Base-by-base conservation (phyloP, 2,888 invertebrate genomes). In the Thysanoteuthis rhombus region DNA sequence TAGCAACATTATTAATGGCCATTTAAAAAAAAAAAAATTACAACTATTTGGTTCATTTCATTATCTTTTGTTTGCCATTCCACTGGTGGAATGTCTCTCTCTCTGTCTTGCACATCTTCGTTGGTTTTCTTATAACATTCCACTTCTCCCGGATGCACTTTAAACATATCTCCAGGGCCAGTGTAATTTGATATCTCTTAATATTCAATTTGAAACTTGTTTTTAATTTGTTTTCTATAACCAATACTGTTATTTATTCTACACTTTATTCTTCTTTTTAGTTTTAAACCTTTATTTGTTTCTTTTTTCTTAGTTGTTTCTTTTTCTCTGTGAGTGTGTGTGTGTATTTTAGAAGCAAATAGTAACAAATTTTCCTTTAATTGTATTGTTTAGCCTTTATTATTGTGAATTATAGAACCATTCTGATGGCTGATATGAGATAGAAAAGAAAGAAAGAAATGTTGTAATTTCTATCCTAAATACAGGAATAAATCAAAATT, bases 31-130 rank as follows among this genome's bases (percentile, higher is more conserved):
- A 75, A n/a, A n/a, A 4, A n/a, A n/a, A 75, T 3, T n/a, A 12
- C 75, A 75, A 75, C n/a, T n/a, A 75, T 75, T 75, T n/a, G 75
- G n/a, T 75, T n/a, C 75, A 75, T 75, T 75, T 75, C n/a, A 75
- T 75, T 75, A n/a, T 75, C 75, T 75, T 75, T n/a, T 75, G 75
- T 75, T 75, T 75, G n/a, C n/a, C n/a, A n/a, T 12, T 16, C 75
- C 75, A 75, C 75, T 75, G n/a, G 75, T 75, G 75, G 75, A 75
- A 75, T 75, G n/a, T 75, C 36, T 75, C n/a, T 75, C 3, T 75
- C 75, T n/a, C n/a, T 4, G 16, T n/a, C 16, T 4, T 25, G 5
- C 52, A 52, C 22, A 16, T n/a, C 16, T 25, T 12, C 1, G n/a
- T 75, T 36, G 10, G 75, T n/a, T 75, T n/a, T 12, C n/a, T n/a